Evolutionary conservation across 2,113 vertebrate genomes (phyloP).

Genomic region (Platysteira castanea): DNA sequence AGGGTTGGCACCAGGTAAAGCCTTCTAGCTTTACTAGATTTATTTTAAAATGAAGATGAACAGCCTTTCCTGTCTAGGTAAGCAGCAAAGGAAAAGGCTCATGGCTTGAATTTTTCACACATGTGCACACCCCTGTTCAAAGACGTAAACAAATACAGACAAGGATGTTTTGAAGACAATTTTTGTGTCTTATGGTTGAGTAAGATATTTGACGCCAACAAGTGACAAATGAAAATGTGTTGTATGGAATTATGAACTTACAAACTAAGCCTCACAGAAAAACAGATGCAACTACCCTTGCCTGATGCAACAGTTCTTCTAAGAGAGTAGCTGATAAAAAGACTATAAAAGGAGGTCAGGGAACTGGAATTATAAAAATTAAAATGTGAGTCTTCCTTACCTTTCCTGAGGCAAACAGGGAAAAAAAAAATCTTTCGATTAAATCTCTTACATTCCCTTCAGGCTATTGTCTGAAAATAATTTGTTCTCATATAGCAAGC

Average conservation of each 20-base stretch:
- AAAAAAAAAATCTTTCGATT: background rate
- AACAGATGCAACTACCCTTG: background rate
- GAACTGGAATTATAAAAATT: background rate
- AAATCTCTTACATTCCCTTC: background rate
- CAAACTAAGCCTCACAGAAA: background rate
- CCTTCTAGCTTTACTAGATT: background rate
- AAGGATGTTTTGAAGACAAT: background rate
- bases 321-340: background rate
- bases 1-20: background rate
- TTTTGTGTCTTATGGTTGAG: background rate
- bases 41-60: background rate
- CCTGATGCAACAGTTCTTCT: background rate
- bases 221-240: background rate
- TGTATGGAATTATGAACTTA: background rate
- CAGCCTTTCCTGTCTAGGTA: background rate
- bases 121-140: background rate
- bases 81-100: background rate
- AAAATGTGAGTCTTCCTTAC: background rate
- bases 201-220: background rate
- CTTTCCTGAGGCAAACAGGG: background rate
- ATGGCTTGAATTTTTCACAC: background rate
- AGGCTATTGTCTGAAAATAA: background rate
- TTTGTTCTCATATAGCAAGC: constrained; percentile 1
- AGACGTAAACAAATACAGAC: background rate
- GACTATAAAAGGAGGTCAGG: background rate